phyloP scores from a whole-genome alignment of 2,888 invertebrate genomes.

The Galeopsomyia nigrocyanea region DNA sequence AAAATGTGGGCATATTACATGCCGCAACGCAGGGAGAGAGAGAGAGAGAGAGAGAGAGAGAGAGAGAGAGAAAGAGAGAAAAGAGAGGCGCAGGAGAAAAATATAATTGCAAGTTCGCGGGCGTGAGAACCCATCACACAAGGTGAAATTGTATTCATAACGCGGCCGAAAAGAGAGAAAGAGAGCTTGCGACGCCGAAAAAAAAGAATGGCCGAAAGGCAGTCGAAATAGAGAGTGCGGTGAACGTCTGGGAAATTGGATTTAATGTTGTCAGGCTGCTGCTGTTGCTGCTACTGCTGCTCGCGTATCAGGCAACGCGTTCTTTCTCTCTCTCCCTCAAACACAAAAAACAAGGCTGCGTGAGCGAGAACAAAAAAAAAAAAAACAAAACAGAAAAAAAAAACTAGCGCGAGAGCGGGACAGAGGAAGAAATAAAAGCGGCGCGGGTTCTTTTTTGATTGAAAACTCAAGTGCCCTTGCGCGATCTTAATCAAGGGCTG shows the following conservation, averaged over 20 bases:
- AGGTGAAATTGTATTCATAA: slow-evolving; percentile 43
- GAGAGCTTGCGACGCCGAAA: slow-evolving; percentile 13
- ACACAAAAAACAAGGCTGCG: slow-evolving; percentile 3
- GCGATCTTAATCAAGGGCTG: slow-evolving; percentile 65
- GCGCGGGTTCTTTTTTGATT: slow-evolving; percentile 57
- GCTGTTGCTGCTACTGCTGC: no score
- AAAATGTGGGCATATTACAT: slow-evolving; percentile 32
- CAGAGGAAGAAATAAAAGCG: slow-evolving; percentile 26
- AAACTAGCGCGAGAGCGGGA: neutral
- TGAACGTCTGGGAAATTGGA: slow-evolving; percentile 53
- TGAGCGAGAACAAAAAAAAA: slow-evolving; percentile 14
- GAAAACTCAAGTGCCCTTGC: slow-evolving; percentile 63
- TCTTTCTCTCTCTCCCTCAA: slow-evolving; percentile 1
- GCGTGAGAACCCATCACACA: slow-evolving; percentile 30
- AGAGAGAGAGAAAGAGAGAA: no score
- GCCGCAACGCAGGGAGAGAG: neutral
- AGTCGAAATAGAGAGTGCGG: slow-evolving; percentile 42
- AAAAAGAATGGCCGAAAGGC: slow-evolving; percentile 41
- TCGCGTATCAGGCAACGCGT: slow-evolving; percentile 22
- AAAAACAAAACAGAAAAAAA: slow-evolving; percentile 13
- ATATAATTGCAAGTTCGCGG: slow-evolving; percentile 38
- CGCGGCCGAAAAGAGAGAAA: slow-evolving; percentile 9
- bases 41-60: no score
- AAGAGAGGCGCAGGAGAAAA: slow-evolving; percentile 8
- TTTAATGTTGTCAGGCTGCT: slow-evolving; percentile 56